These are phyloP conservation scores for Microtus californicus DNA, from an alignment of 2,797 vertebrate genomes.

Conservation along the genomic window DNA sequence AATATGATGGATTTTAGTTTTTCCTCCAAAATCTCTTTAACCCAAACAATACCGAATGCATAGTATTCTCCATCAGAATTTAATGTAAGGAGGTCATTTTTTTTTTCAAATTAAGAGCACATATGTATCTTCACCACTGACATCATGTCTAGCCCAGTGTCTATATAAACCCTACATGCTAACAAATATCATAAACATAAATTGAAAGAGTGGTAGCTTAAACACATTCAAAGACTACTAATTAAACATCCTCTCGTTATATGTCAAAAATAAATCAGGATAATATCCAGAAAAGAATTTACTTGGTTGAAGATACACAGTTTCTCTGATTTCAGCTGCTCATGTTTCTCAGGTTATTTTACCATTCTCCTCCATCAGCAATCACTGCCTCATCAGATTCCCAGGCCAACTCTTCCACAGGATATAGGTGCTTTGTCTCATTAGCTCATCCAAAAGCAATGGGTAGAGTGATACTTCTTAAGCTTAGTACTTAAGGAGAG, in stretches of 20 bases:
- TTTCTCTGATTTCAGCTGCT: not conserved
- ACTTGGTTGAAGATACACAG: not conserved
- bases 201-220: not conserved
- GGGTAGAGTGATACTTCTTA: not conserved
- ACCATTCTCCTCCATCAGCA: not conserved
- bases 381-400: not conserved
- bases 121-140: not conserved
- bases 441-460: not conserved
- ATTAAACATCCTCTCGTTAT: constrained; percentile 1
- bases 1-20: not conserved
- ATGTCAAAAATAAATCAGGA: not conserved
- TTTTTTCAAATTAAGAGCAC: not conserved
- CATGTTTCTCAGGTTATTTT: not conserved
- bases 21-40: constrained; percentile 23
- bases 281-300: not conserved
- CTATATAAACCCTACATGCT: not conserved
- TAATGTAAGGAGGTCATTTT: not conserved
- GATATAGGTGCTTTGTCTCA: not conserved
- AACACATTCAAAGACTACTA: not conserved
- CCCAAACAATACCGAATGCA: not conserved
- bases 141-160: not conserved
- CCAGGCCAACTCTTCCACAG: not conserved
- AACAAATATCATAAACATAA: constrained; percentile 4
- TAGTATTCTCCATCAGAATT: not conserved
- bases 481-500: not conserved